These are phyloP conservation scores for Acromyrmex charruanus DNA, from an alignment of 1,140 invertebrate genomes.

Conservation along the genomic window DNA sequence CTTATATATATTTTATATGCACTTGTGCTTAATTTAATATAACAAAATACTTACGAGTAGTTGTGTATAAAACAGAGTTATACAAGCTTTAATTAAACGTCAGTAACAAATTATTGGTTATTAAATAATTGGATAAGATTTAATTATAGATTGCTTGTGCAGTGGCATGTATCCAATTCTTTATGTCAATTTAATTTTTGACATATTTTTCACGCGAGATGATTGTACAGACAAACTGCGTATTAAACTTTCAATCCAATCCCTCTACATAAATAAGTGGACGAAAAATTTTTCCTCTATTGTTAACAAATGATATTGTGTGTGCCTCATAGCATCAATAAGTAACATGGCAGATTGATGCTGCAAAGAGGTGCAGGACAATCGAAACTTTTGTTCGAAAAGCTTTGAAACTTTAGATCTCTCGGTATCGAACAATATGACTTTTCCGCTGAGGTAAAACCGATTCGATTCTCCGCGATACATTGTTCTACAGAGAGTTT, in stretches of 20 bases:
- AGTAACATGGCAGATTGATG: neutral
- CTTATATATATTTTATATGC: neutral
- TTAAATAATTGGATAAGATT: constrained; percentile 28
- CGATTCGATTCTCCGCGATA: constrained; percentile 1
- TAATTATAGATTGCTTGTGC: constrained; percentile 19
- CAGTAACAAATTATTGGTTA: constrained; percentile 33
- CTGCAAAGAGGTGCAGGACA: neutral
- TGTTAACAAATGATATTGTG: neutral
- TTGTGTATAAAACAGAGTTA: constrained; percentile 24
- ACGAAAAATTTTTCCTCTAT: neutral
- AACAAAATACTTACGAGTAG: constrained; percentile 25
- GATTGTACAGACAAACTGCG: neutral
- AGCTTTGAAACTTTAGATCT: constrained; percentile 2
- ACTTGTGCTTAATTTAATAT: neutral
- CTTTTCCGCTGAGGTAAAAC: neutral
- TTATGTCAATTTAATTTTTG: constrained; percentile 30
- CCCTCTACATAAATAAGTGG: constrained; percentile 9
- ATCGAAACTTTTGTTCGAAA: constrained; percentile 31
- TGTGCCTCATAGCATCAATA: neutral
- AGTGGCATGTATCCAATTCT: neutral
- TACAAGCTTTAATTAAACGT: constrained; percentile 39
- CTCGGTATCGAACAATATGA: neutral
- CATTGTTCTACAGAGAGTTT: neutral
- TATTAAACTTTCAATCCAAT: constrained; percentile 45
- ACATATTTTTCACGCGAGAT: constrained; percentile 10